Evolutionary conservation across 2,888 invertebrate species (phyloP), one percentile per base, ranked within the genome.

Genomic region (Nomada ferruginata): DNA sequence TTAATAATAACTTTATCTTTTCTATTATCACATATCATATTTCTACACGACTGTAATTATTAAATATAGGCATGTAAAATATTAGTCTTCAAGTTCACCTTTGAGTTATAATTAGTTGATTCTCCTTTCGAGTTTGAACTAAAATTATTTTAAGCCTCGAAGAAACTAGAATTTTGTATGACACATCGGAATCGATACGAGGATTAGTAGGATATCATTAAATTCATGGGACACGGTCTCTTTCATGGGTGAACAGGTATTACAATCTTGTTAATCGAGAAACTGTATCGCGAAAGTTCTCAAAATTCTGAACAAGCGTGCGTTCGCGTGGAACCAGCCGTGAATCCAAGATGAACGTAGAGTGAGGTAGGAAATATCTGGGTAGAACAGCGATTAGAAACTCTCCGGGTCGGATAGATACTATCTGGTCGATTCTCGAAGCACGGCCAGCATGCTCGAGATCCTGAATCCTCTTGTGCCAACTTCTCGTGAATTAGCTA

Each of bases 401-500:
- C 63, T 73, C 36, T 53, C 50, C n/a, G 50, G 57, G 10, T 55
- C 3, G 64, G 50, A 44, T 44, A 66, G 59, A 75, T 57, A 44
- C 29, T 42, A 68, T 68, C 69, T 77, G 60, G 18, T 50, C 57
- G 57, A 63, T 59, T 10, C 42, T n/a, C 55, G 64, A 78, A 65
- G 60, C 52, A 66, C 73, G 75, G 18, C 44, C 50, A 29, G 47
- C 59, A 47, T 68, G 61, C 42, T 76, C 52, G 42, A 55, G 71
- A 68, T 65, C 61, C 55, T 50, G 74, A 71, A 60, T 73, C 70
- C 66, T 84, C 63, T 47, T 57, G 47, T n/a, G 66, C 23, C 69
- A 76, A 79, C 75, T 82, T 79, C 72, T 55, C 53, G 13, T 36
- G 66, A 82, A 85, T 85, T 85, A 76, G 65, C 50, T 42, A 59